Evolutionary conservation across 2,797 vertebrate species (phyloP).

Genomic region (Lepus townsendii): DNA sequence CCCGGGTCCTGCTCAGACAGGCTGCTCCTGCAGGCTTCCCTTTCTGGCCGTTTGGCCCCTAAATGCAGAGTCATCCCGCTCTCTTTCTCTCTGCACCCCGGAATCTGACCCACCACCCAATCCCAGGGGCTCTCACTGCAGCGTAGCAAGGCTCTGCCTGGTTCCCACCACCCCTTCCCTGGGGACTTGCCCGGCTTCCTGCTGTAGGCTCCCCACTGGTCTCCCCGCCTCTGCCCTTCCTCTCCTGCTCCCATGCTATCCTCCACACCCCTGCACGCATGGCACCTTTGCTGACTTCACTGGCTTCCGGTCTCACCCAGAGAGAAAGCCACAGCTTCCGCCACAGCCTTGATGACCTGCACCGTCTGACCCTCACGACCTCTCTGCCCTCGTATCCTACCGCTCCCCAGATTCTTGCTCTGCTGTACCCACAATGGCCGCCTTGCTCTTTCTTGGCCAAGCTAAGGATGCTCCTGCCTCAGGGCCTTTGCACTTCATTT

Average conservation of each 20-base stretch:
- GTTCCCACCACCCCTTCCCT: not conserved
- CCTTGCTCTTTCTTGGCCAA: not conserved
- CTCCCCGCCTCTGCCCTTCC: not conserved
- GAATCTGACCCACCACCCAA: not conserved
- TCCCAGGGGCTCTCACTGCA: not conserved
- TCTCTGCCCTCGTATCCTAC: not conserved
- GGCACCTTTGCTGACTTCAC: not conserved
- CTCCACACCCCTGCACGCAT: not conserved
- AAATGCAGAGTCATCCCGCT: too few species aligned
- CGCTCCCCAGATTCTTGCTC: not conserved
- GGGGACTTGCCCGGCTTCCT: not conserved
- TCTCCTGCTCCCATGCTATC: not conserved
- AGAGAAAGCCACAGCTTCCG: not conserved
- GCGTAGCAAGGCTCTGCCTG: not conserved
- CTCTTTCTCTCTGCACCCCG: not conserved
- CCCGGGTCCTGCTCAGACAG: not conserved
- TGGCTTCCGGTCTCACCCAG: not conserved
- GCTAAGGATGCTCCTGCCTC: not conserved
- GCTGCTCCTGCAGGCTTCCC: not conserved
- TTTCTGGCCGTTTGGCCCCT: not conserved
- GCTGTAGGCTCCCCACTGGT: rapidly evolving
- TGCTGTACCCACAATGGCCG: not conserved
- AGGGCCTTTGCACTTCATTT: constrained; percentile 13
- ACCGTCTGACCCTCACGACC: not conserved
- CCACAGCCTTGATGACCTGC: too few species aligned